Evolutionary conservation across 2,797 vertebrate genomes (phyloP).

Genomic region (Smutsia temminckii): DNA sequence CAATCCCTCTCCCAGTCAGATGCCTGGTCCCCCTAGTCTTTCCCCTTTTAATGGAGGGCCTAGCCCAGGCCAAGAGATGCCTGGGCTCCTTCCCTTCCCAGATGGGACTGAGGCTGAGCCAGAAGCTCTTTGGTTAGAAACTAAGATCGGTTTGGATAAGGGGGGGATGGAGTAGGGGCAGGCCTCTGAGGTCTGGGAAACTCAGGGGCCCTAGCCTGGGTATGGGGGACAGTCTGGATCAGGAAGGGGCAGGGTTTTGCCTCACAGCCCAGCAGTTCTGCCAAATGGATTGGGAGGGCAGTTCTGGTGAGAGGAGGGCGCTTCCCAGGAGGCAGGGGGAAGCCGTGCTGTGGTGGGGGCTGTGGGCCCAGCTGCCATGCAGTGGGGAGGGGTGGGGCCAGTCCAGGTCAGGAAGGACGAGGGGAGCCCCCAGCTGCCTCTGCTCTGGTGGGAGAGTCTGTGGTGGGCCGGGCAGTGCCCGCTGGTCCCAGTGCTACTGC

Average conservation of each 20-base stretch:
- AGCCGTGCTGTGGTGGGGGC: conserved; percentile 70
- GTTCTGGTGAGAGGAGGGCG: neutral
- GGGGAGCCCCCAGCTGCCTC: conserved; percentile 31
- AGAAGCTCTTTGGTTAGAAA: conserved; percentile 73
- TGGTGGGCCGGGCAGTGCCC: neutral
- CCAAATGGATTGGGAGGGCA: conserved; percentile 28
- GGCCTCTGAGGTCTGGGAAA: neutral
- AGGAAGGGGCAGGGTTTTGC: neutral
- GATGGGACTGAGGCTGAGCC: conserved; percentile 48
- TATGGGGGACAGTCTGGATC: neutral
- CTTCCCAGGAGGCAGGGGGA: conserved; percentile 64
- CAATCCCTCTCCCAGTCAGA: neutral
- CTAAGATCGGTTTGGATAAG: conserved; percentile 37
- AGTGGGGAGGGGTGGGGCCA: neutral
- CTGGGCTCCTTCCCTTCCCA: conserved; percentile 1
- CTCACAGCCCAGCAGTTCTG: conserved; percentile 55
- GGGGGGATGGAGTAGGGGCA: neutral
- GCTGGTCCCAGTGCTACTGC: conserved; percentile 70
- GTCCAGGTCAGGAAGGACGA: neutral
- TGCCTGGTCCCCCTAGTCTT: neutral
- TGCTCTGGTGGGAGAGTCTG: conserved; percentile 51
- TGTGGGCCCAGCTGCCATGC: conserved; percentile 77
- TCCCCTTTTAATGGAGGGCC: neutral
- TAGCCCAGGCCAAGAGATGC: neutral
- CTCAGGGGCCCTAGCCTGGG: neutral